Evolutionary conservation across 2,113 vertebrate genomes (phyloP), one percentile per base, ranked within the genome.

Genomic region (Tapirus terrestris): DNA sequence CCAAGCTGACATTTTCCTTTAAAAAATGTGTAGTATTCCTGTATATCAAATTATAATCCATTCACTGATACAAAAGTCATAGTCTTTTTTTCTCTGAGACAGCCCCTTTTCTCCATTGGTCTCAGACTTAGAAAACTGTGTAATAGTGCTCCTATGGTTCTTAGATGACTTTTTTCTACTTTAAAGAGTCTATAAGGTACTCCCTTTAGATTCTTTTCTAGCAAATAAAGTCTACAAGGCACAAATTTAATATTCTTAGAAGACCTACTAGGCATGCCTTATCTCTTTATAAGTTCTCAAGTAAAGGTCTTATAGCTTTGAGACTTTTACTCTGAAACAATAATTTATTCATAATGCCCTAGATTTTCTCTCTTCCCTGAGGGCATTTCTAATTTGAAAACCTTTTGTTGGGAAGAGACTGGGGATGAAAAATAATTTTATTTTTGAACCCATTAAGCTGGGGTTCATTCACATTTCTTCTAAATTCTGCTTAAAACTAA

Each of bases 381-480:
- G 73, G 53, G 45, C 21, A 82, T 86, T 82, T 92, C 67, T 85
- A 92, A 33, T 85, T 80, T 92, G 65, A 96, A 36, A 63, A 72
- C 77, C 5, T 81, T 79, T 67, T 65, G 3, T 84, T 85, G 21
- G 33, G 45, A 80, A 80, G 36, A 94, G 39, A 33, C 23, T 90
- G 7, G 58, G 31, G 72, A 95, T 70, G 21, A 53, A 33, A 92
- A 96, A 80, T 84, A 65, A 91, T 95, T 93, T 93, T 94, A 83
- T 51, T 87, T 91, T 65, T 73, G 45, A 94, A 80, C 36, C 36
- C 58, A 84, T 36, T 77, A 65, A 93, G 67, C 61, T 33, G 58
- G 18, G 21, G 27, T 75, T 94, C 48, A 96, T 94, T 96, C 89
- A 72, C 31, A 88, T 89, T 77, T 72, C 53, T 53, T 92, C 58